Evolutionary conservation across 2,797 vertebrate species (phyloP), one percentile per base, ranked within the genome.

Genomic region (Catostomus latipinnis): DNA sequence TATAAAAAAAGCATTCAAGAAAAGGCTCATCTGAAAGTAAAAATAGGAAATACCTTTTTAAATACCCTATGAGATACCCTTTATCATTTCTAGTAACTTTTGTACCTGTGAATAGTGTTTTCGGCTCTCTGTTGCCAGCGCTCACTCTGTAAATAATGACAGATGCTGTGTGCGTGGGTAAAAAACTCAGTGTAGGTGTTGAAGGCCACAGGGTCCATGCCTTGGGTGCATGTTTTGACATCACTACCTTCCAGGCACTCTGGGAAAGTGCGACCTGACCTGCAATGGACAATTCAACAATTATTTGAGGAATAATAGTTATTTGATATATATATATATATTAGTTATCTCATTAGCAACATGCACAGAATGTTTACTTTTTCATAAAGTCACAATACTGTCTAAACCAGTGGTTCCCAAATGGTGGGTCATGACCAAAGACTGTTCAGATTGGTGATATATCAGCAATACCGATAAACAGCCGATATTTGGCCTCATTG

Each of bases 131-230:
- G 89, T 85, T 95, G 93, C 95, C 95, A 95, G 76, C 83, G 88
- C 48, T 95, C 94, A 0, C 91, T 92, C 89, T 95, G 93, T 83
- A 96, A 91, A 87, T 92, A 94, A 82, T 94, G 94, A 74, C 95
- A 96, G 83, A 96, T 95, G 83, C 94, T 91, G 79, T 95, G 92
- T 0, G 93, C 90, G 75, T 96, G 95, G 2, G 95, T 96, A 86
- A 95, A 96, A 88, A 96, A 96, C 87, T 95, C 94, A 0, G 95
- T 96, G 90, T 92, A 96, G 8, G 92, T 75, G 72, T 92, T 92
- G 69, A 96, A 96, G 5, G 95, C 94, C 81, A 94, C 92, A 0
- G 83, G 62, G 13, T 96, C 95, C 95, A 96, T 95, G 10, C 73
- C 76, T 13, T 87, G 84, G 0, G 95, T 96, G 77, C 95, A 96